Conservation (phyloP, 2,797 vertebrate species). For the Mormyrops attenuatus region DNA sequence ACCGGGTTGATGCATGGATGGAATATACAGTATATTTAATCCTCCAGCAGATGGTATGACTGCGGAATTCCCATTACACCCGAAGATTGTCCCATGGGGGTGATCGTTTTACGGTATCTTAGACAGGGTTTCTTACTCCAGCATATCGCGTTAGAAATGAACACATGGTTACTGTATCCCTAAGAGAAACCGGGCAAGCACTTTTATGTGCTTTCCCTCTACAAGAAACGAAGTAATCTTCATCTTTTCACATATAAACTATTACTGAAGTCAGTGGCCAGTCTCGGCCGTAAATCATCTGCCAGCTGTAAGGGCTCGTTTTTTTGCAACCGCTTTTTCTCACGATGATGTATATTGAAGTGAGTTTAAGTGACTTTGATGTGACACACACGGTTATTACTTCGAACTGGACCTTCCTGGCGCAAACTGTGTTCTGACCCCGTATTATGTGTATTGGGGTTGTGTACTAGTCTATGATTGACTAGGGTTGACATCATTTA, state of each 20-base stretch:
- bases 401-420: background rate
- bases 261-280: background rate
- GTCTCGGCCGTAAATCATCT: background rate
- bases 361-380: background rate
- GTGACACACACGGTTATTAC: background rate
- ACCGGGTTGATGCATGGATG: background rate
- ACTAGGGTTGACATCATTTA: background rate
- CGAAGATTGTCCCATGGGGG: background rate
- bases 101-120: background rate
- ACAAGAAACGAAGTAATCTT: background rate
- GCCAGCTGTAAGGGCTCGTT: background rate
- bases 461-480: background rate
- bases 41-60: slow-evolving; percentile 20
- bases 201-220: background rate
- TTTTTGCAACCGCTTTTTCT: background rate
- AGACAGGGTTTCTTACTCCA: background rate
- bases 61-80: background rate
- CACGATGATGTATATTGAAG: background rate
- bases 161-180: background rate
- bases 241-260: background rate
- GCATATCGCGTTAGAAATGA: background rate
- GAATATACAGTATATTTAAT: background rate
- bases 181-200: background rate
- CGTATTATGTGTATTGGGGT: background rate
- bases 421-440: background rate